Percentiles rank a stretch among this genome's conserved stretches.
Conservation (phyloP, 2,113 vertebrate species). For the Chunga burmeisteri region DNA sequence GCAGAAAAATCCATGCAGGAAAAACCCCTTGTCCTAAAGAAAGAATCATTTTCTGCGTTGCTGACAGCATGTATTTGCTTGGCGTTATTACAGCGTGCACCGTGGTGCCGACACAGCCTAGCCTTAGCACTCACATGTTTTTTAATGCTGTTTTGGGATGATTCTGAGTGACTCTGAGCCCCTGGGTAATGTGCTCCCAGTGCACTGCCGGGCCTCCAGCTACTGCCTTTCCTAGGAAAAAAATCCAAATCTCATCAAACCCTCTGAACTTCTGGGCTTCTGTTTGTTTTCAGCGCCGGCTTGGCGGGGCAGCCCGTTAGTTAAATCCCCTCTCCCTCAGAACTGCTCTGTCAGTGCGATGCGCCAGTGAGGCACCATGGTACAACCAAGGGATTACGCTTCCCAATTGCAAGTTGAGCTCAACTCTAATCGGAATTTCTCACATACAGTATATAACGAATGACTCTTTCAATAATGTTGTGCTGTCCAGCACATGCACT, state of each 20-base stretch:
- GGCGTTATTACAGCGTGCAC: fast-evolving
- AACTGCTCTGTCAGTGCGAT: neutral
- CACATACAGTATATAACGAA: neutral
- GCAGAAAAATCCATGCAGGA: neutral
- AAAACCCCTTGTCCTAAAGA: neutral
- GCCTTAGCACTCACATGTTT: fast-evolving
- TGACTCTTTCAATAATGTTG: neutral
- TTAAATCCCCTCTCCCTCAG: neutral
- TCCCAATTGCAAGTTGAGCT: neutral
- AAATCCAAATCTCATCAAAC: neutral
- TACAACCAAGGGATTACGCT: neutral
- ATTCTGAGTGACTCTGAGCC: neutral
- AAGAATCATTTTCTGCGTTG: neutral
- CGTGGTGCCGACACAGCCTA: fast-evolving
- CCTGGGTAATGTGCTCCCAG: neutral
- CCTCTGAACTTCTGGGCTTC: neutral
- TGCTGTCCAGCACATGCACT: neutral
- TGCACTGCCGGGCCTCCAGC: neutral
- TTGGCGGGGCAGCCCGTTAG: neutral
- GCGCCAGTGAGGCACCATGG: fast-evolving
- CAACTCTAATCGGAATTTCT: neutral
- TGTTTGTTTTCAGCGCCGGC: neutral
- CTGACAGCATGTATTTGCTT: neutral
- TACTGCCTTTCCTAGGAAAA: neutral
- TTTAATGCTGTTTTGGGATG: neutral